Conservation (phyloP, 2,888 invertebrate genomes). For the Arge pagana region DNA sequence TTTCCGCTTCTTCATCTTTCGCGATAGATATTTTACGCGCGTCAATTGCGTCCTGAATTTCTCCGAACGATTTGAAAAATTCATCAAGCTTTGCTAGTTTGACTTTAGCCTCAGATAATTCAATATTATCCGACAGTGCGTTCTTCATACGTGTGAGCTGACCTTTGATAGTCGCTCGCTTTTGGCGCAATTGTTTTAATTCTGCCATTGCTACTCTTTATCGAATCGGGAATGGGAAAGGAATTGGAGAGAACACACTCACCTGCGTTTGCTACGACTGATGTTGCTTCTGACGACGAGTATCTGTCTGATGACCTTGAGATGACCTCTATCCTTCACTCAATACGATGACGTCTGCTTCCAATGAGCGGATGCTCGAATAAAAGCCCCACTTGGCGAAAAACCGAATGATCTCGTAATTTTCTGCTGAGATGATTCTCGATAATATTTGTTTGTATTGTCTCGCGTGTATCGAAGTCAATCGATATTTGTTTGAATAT, state of each 20-base stretch:
- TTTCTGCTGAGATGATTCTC: no score
- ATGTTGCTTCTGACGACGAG: conserved; percentile 8
- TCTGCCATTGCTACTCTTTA: conserved; percentile 20
- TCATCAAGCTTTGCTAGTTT: conserved; percentile 14
- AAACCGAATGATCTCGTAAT: no score
- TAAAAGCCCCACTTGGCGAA: conserved; percentile 15
- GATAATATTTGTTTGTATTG: no score
- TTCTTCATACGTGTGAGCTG: conserved; percentile 16
- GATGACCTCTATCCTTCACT: no score
- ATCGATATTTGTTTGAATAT: no score
- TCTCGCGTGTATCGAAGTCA: no score
- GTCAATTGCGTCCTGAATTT: conserved; percentile 13
- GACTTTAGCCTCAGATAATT: conserved; percentile 19
- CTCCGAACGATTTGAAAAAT: conserved; percentile 17
- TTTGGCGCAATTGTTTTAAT: conserved; percentile 9
- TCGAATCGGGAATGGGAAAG: conserved; percentile 12
- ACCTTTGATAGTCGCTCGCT: conserved; percentile 14
- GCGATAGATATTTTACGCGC: background rate
- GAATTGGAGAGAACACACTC: conserved; percentile 24
- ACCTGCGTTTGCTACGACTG: conserved; percentile 12
- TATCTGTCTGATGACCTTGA: no score
- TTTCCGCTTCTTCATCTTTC: background rate
- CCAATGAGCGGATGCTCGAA: no score
- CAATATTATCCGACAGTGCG: background rate
- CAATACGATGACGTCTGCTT: no score